Evolutionary conservation across 2,888 invertebrate species (phyloP), one percentile per base, ranked within the genome.

Genomic region (Andrena flavipes): DNA sequence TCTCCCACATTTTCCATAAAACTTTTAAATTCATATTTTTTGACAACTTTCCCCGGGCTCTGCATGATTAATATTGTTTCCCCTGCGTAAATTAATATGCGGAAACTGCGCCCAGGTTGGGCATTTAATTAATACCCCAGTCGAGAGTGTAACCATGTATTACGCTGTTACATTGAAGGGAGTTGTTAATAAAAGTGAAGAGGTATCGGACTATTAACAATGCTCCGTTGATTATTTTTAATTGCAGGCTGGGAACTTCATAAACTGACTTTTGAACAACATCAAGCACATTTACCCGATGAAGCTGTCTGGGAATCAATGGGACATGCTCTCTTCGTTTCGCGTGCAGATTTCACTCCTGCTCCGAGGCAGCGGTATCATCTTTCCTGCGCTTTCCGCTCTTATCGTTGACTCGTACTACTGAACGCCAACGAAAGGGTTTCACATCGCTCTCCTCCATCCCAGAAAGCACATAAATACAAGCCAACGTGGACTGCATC

Each of bases 381-480:
- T 51, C 8, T 20, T 51, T 8, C 51, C 51, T 8, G 51, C 3
- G 20, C 20, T 35, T 13, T 13, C 29, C 8, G 20, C 26, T 60
- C 13, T 35, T 51, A 42, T 63, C 29, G 42, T 42, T 23, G 76
- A 63, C n/a, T 35, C 23, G 23, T 56, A n/a, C 63, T 26, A 56
- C 63, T 23, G 59, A 56, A 30, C n/a, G 20, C 13, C 8, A n/a
- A 16, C 48, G 49, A 23, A 77, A 65, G 63, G 72, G 63, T 72
- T 49, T 23, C 54, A 26, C 16, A 29, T 16, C 30, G n/a, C 3
- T 5, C 13, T 23, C 7, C 33, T 33, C 8, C 13, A 51, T 20
- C 4, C 54, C 67, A 2, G 54, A n/a, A 26, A 49, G n/a, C 16
- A 35, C 54, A 59, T 76, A 69, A 79, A 79, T 79, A 69, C 56